Conservation (phyloP, 2,888 invertebrate species). For the Nymphalis polychloros region DNA sequence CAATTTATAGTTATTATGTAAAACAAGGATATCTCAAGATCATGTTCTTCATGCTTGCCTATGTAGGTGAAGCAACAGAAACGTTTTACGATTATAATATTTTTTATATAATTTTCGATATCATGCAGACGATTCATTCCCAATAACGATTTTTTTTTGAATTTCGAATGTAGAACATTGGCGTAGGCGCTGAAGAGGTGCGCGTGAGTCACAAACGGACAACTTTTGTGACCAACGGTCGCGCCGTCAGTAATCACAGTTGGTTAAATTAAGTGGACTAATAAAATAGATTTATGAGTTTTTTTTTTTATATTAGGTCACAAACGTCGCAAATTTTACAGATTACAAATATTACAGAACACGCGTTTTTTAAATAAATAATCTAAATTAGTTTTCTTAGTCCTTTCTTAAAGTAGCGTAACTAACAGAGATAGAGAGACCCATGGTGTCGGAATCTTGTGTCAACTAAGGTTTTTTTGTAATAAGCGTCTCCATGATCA, state of each 20-base stretch:
- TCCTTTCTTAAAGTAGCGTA: too few relatives aligned
- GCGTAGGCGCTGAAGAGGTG: conserved; percentile 42
- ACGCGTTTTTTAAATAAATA: not conserved
- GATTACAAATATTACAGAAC: not conserved
- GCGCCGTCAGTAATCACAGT: conserved; percentile 13
- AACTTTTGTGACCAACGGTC: conserved; percentile 39
- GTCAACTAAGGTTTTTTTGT: too few relatives aligned
- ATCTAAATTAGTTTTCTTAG: too few relatives aligned
- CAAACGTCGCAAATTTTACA: not conserved
- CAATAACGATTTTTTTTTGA: conserved; percentile 43
- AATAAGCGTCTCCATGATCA: too few relatives aligned
- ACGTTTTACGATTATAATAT: not conserved
- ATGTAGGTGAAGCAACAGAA: not conserved
- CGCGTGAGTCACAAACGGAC: conserved; percentile 56
- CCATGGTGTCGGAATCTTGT: too few relatives aligned
- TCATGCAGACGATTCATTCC: conserved; percentile 36
- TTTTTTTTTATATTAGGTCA: not conserved
- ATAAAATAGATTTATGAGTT: not conserved
- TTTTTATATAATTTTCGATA: conserved; percentile 11
- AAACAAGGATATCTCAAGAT: too few relatives aligned
- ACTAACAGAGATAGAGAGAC: too few relatives aligned
- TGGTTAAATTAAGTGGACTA: conserved; percentile 11
- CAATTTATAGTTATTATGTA: too few relatives aligned
- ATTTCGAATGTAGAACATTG: conserved; percentile 50
- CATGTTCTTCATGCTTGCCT: not conserved